A percentile compares a stretch with the other conserved stretches of the same genome.
phyloP scores from a whole-genome alignment of 2,113 vertebrate species.

The Periophthalmus modestus region DNA sequence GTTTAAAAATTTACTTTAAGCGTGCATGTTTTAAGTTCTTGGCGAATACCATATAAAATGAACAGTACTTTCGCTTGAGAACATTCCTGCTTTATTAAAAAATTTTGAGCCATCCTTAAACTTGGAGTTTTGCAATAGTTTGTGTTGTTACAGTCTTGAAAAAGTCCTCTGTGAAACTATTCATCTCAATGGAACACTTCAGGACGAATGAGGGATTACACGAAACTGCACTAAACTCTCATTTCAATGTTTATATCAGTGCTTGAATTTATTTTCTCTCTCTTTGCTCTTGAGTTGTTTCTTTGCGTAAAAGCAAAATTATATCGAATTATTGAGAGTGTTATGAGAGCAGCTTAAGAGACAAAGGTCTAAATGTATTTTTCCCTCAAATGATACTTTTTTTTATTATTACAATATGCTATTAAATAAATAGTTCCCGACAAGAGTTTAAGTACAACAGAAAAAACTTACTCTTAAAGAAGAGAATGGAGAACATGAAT shows the following conservation, averaged over 20 bases:
- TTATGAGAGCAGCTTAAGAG: not conserved
- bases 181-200: not conserved
- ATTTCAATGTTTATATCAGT: not conserved
- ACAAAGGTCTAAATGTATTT: not conserved
- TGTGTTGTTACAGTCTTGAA: not conserved
- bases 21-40: not conserved
- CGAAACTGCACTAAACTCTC: not conserved
- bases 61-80: not conserved
- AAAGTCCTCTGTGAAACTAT: not conserved
- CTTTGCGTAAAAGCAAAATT: not conserved
- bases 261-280: not conserved
- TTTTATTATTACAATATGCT: not conserved
- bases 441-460: not conserved
- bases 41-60: not conserved
- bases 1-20: too few relatives aligned
- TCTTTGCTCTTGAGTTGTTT: not conserved
- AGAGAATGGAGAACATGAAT: conserved; percentile 84
- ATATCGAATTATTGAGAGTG: not conserved
- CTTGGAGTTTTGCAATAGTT: not conserved
- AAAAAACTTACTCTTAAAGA: conserved; percentile 90
- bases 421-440: not conserved
- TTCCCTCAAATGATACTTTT: not conserved
- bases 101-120: not conserved
- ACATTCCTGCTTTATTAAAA: not conserved
- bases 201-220: too few relatives aligned